Conservation (phyloP, 2,888 invertebrate species). For the Gonocerus acuteangulatus region DNA sequence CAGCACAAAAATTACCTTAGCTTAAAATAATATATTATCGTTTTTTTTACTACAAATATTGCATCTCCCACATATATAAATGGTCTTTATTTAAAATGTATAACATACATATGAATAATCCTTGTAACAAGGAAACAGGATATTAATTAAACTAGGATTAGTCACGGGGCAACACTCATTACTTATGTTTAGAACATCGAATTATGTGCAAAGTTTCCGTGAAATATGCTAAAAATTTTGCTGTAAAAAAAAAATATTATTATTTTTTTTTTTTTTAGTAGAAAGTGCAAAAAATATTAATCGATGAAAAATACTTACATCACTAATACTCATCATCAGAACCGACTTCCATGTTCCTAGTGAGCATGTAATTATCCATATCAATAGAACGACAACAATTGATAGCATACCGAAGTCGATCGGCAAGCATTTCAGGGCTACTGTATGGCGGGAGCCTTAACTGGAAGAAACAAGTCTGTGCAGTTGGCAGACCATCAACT, state of each 20-base stretch:
- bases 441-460: constrained; percentile 55
- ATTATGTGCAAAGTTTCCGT: constrained; percentile 2
- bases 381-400: constrained; percentile 60
- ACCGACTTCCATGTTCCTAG: constrained; percentile 49
- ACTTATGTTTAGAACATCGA: constrained; percentile 8
- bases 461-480: constrained; percentile 58
- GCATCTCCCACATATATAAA: constrained; percentile 8
- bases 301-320: not conserved
- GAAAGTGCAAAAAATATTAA: too few relatives aligned
- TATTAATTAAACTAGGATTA: too few relatives aligned
- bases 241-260: too few relatives aligned
- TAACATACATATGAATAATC: not conserved
- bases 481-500: constrained; percentile 54
- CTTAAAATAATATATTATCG: constrained; percentile 15
- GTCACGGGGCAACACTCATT: constrained; percentile 5
- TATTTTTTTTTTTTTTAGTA: too few relatives aligned
- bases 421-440: constrained; percentile 53
- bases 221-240: not conserved
- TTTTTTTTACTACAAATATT: constrained; percentile 15
- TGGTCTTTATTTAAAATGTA: not conserved
- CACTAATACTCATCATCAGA: constrained; percentile 47
- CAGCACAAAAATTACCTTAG: constrained; percentile 26
- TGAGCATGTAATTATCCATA: constrained; percentile 63
- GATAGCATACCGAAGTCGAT: constrained; percentile 56
- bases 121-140: not conserved